phyloP scores from a whole-genome alignment of 2,113 vertebrate species.

The Gallinago jamesoni region DNA sequence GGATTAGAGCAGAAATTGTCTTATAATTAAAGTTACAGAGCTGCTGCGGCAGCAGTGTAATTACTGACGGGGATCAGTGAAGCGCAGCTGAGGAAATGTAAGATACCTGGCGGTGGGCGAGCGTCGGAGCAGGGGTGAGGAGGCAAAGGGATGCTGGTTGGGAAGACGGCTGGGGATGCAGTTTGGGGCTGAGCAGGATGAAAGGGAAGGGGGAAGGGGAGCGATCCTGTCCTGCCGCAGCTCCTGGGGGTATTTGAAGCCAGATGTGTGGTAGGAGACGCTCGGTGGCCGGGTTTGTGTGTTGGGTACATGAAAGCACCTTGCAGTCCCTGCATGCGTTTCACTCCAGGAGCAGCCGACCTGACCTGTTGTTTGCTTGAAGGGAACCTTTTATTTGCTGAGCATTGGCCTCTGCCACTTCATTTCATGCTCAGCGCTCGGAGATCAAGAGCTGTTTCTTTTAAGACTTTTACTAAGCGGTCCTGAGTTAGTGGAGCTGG shows the following conservation, averaged over 20 bases:
- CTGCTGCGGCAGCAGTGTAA: not conserved
- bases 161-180: not conserved
- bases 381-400: not conserved
- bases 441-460: not conserved
- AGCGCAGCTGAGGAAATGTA: not conserved
- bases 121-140: not conserved
- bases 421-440: not conserved
- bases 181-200: not conserved
- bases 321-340: not conserved
- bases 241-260: not conserved
- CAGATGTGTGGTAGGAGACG: not conserved
- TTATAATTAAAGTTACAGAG: slow-evolving; percentile 46
- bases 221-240: not conserved
- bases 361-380: not conserved
- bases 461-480: not conserved
- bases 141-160: not conserved
- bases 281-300: not conserved
- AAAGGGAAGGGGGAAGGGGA: not conserved
- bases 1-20: slow-evolving; percentile 49
- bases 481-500: not conserved
- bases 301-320: fast-evolving
- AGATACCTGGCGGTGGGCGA: not conserved
- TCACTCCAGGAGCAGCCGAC: not conserved
- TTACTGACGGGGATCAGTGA: not conserved
- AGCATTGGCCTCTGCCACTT: not conserved